These are phyloP conservation scores for Chydorus sphaericus DNA, from an alignment of 2,888 invertebrate genomes.

Conservation along the genomic window DNA sequence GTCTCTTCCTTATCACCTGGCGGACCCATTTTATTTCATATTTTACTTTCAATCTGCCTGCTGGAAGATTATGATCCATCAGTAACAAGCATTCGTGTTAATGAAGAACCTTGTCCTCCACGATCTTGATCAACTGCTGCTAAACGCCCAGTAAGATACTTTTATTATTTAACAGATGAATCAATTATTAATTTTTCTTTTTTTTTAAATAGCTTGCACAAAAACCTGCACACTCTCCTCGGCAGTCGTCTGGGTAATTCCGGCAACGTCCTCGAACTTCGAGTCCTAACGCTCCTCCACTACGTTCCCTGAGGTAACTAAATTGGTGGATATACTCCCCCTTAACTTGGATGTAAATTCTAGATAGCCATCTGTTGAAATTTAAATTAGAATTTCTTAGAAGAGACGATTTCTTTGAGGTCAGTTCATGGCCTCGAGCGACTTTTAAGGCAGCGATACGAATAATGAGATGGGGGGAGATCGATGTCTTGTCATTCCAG, in stretches of 20 bases:
- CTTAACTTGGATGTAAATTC: too few relatives aligned
- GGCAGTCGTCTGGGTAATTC: constrained; percentile 72
- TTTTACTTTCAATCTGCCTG: too few relatives aligned
- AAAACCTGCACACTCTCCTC: constrained; percentile 65
- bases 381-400: neutral
- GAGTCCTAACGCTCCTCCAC: constrained; percentile 65
- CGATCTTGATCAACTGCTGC: neutral
- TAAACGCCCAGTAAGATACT: constrained; percentile 10
- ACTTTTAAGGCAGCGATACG: too few relatives aligned
- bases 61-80: neutral
- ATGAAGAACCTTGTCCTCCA: constrained; percentile 9
- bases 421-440: neutral
- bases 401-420: too few relatives aligned
- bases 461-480: too few relatives aligned
- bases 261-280: constrained; percentile 68
- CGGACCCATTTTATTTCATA: too few relatives aligned
- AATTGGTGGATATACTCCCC: neutral
- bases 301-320: constrained; percentile 52
- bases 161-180: neutral
- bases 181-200: constrained; percentile 23
- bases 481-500: too few relatives aligned
- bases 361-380: neutral
- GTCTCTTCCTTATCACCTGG: neutral
- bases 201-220: constrained; percentile 46
- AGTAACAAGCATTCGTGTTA: constrained; percentile 12